Conservation (phyloP, 2,113 vertebrate genomes). For the Labeo rohita region DNA sequence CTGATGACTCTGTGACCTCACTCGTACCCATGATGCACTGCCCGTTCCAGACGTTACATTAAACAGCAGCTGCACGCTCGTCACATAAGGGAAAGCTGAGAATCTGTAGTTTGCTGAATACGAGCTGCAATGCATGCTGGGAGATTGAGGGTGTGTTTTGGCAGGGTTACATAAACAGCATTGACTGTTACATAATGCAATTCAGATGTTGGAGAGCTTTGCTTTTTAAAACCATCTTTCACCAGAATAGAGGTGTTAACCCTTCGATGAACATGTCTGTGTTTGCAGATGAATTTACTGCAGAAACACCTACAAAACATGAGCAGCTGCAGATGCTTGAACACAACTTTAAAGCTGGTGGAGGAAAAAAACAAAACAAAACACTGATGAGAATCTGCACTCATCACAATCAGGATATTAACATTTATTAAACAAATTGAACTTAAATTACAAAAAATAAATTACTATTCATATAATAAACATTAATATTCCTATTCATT, state of each 20-base stretch:
- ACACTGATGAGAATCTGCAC: too few relatives aligned
- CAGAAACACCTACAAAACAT: too few relatives aligned
- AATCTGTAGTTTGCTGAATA: neutral
- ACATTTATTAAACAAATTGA: too few relatives aligned
- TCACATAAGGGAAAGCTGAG: neutral
- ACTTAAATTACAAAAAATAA: too few relatives aligned
- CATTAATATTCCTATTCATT: too few relatives aligned
- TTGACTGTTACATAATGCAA: conserved; percentile 38
- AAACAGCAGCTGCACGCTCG: neutral
- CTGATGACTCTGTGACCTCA: neutral
- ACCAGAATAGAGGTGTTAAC: neutral
- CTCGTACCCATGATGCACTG: neutral
- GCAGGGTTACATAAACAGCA: conserved; percentile 38
- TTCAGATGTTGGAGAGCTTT: conserved; percentile 15
- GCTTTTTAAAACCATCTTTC: conserved; percentile 1
- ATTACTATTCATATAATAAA: too few relatives aligned
- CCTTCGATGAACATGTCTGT: neutral
- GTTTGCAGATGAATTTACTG: neutral
- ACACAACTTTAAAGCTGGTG: too few relatives aligned
- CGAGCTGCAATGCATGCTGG: neutral
- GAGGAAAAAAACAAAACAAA: too few relatives aligned
- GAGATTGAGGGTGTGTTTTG: neutral
- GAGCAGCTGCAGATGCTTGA: too few relatives aligned
- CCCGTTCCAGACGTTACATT: neutral
- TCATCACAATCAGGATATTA: too few relatives aligned